Evolutionary conservation across 2,113 vertebrate species (phyloP).

Genomic region (Scalopus aquaticus): DNA sequence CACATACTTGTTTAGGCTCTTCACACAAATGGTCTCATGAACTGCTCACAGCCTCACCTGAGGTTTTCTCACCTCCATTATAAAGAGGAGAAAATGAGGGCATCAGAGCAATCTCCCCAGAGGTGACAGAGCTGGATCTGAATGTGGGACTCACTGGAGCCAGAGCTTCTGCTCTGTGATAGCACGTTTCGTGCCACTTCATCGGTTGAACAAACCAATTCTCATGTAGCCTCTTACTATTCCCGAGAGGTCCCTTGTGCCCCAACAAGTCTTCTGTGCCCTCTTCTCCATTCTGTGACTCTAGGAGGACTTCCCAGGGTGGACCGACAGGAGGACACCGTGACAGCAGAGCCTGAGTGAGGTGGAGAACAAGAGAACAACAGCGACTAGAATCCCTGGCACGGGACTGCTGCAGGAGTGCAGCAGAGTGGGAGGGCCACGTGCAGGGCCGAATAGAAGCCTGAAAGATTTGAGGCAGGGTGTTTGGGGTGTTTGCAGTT

Average conservation of each 20-base stretch:
- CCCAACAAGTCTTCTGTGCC: neutral
- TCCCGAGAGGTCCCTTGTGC: neutral
- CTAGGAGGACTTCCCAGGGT: neutral
- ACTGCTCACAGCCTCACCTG: neutral
- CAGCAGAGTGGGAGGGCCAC: neutral
- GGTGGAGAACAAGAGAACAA: neutral
- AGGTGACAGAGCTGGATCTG: neutral
- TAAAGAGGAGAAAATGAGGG: neutral
- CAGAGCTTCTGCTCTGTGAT: neutral
- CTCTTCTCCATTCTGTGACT: neutral
- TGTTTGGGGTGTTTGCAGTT: neutral
- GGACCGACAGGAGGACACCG: neutral
- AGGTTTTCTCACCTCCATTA: neutral
- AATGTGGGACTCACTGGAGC: neutral
- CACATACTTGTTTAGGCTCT: neutral
- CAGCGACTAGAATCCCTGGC: neutral
- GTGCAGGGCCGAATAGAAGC: neutral
- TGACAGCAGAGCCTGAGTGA: neutral
- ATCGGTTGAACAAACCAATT: neutral
- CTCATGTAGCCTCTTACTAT: neutral
- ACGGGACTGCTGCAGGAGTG: neutral
- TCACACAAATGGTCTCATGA: neutral
- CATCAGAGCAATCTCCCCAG: neutral
- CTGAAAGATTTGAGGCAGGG: neutral
- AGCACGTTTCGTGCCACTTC: neutral